Conservation (phyloP, 2,113 vertebrate species). For the Malaclemys terrapin region DNA sequence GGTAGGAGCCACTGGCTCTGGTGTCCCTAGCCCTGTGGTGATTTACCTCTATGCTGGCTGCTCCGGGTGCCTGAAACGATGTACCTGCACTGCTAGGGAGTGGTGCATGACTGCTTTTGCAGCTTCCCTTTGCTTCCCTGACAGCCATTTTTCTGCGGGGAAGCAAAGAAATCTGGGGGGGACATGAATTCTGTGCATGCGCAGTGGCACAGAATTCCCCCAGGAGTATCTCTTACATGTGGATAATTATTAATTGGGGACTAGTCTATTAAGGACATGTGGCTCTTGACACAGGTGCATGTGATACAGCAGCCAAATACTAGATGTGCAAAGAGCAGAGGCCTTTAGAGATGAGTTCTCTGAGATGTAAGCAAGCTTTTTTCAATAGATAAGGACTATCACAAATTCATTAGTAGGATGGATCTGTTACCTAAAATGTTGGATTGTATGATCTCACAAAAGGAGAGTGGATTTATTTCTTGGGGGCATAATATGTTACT, state of each 20-base stretch:
- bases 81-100: no score
- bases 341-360: neutral
- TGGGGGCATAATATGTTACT: neutral
- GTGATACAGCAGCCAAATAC: neutral
- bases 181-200: no score
- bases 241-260: neutral
- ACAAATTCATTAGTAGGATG: neutral
- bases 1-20: no score
- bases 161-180: no score
- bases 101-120: no score
- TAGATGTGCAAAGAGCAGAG: neutral
- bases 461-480: neutral
- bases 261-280: accelerated
- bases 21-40: no score
- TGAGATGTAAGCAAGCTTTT: neutral
- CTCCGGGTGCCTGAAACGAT: no score
- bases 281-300: neutral
- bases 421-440: neutral
- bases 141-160: no score
- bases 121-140: no score
- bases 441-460: neutral
- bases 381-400: neutral
- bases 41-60: no score
- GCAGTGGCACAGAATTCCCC: no score
- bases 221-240: neutral